These are phyloP conservation scores for Litoditis marina DNA, from an alignment of 2,888 invertebrate species.

Conservation along the genomic window DNA sequence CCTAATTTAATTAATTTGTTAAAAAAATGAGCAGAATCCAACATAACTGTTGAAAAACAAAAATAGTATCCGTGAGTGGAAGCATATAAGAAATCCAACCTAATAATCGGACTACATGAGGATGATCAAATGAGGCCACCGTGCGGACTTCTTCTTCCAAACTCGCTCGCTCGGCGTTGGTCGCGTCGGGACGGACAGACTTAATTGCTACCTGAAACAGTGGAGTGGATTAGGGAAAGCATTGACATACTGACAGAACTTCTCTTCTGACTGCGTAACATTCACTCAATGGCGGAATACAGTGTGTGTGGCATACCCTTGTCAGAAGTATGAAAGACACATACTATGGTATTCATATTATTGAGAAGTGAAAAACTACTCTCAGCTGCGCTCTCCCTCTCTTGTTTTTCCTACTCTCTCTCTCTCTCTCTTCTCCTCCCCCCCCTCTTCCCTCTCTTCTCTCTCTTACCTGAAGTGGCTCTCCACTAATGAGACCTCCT, in stretches of 20 bases:
- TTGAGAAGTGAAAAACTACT: too few relatives aligned
- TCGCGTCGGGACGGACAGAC: constrained; percentile 29
- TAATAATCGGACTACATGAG: constrained; percentile 89
- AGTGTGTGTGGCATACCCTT: too few relatives aligned
- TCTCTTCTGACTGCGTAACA: constrained; percentile 84
- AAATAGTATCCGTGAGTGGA: too few relatives aligned
- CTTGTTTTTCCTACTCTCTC: too few relatives aligned
- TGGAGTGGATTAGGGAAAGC: background rate
- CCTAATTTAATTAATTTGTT: too few relatives aligned
- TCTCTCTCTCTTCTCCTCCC: too few relatives aligned
- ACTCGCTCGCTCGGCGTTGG: constrained; percentile 28
- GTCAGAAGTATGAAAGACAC: too few relatives aligned
- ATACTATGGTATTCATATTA: too few relatives aligned
- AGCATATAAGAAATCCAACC: constrained; percentile 69
- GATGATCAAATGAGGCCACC: constrained; percentile 88
- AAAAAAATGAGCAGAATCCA: too few relatives aligned
- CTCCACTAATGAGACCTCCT: constrained; percentile 24
- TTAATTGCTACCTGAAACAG: constrained; percentile 32
- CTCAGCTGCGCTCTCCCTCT: too few relatives aligned
- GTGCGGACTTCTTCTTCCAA: constrained; percentile 42
- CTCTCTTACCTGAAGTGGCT: constrained; percentile 25
- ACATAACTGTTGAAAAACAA: too few relatives aligned
- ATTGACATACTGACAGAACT: too few relatives aligned
- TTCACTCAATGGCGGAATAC: constrained; percentile 78
- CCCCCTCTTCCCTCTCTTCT: background rate